Percentiles rank a stretch among this genome's conserved stretches.
phyloP scores from a whole-genome alignment of 2,113 vertebrate genomes.

The Circaetus gallicus region DNA sequence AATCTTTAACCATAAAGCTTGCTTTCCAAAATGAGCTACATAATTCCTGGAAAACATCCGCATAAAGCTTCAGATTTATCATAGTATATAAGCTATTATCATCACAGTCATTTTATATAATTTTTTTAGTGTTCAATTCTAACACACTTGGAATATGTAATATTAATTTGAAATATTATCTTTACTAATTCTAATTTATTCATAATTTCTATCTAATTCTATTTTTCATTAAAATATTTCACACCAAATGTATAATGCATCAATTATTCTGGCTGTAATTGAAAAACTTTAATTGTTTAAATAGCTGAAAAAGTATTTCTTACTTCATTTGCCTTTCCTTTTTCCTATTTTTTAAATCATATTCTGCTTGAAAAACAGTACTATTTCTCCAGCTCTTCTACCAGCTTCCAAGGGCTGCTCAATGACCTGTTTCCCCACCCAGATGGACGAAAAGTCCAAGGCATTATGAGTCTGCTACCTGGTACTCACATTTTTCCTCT shows the following conservation, averaged over 20 bases:
- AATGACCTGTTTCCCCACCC: not conserved
- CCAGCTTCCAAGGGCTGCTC: not conserved
- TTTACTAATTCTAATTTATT: not conserved
- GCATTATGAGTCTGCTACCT: not conserved
- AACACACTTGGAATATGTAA: not conserved
- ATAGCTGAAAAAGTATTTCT: not conserved
- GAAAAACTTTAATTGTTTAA: not conserved
- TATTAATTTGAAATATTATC: not conserved
- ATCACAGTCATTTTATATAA: not conserved
- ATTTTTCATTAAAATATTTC: not conserved
- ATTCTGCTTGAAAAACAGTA: not conserved
- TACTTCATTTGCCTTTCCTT: not conserved
- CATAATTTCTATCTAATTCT: not conserved
- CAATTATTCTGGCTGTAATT: not conserved
- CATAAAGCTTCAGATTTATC: not conserved
- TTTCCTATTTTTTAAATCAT: not conserved
- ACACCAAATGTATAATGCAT: not conserved
- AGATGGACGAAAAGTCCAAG: not conserved
- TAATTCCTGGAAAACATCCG: not conserved
- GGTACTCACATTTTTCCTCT: not conserved
- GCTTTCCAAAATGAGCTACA: not conserved
- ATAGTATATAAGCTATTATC: not conserved
- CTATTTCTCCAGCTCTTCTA: not conserved
- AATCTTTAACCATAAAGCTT: not conserved
- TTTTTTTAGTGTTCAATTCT: not conserved